Evolutionary conservation across 2,888 invertebrate species (phyloP).

Genomic region (Lasioglossum villosulum): DNA sequence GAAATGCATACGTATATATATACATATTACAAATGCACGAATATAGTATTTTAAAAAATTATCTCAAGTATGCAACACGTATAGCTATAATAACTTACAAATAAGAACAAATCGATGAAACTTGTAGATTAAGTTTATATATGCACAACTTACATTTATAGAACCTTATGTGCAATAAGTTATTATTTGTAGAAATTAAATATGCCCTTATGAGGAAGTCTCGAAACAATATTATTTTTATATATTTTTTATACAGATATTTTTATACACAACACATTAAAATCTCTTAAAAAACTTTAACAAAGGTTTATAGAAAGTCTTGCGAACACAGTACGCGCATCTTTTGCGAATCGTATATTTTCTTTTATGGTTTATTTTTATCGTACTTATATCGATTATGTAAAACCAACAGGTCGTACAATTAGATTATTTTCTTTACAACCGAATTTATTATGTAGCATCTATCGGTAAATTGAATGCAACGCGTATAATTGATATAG

Average conservation of each 20-base stretch:
- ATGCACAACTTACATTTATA: slow-evolving; percentile 74
- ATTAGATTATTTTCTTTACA: slow-evolving; percentile 38
- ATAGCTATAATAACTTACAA: slow-evolving; percentile 55
- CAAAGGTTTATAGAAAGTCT: slow-evolving; percentile 23
- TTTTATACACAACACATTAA: slow-evolving; percentile 60
- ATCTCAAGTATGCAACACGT: slow-evolving; percentile 55
- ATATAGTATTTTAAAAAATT: slow-evolving; percentile 64
- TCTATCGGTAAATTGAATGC: slow-evolving; percentile 7
- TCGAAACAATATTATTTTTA: slow-evolving; percentile 58
- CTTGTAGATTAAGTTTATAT: slow-evolving; percentile 62
- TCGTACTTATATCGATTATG: neutral
- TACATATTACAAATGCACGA: slow-evolving; percentile 35
- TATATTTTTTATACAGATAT: slow-evolving; percentile 63
- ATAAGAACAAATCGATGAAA: slow-evolving; percentile 56
- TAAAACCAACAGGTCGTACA: slow-evolving; percentile 9
- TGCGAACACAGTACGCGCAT: slow-evolving; percentile 21
- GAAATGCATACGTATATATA: neutral
- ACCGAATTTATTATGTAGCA: slow-evolving; percentile 25
- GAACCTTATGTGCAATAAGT: slow-evolving; percentile 80
- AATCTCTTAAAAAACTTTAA: slow-evolving; percentile 30
- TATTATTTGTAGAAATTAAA: slow-evolving; percentile 55
- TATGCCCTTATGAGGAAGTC: slow-evolving; percentile 61
- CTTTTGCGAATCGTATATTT: slow-evolving; percentile 30
- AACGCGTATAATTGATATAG: neutral
- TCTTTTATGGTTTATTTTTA: slow-evolving; percentile 37